Evolutionary conservation across 2,113 vertebrate species (phyloP).

Genomic region (Ondatra zibethicus): DNA sequence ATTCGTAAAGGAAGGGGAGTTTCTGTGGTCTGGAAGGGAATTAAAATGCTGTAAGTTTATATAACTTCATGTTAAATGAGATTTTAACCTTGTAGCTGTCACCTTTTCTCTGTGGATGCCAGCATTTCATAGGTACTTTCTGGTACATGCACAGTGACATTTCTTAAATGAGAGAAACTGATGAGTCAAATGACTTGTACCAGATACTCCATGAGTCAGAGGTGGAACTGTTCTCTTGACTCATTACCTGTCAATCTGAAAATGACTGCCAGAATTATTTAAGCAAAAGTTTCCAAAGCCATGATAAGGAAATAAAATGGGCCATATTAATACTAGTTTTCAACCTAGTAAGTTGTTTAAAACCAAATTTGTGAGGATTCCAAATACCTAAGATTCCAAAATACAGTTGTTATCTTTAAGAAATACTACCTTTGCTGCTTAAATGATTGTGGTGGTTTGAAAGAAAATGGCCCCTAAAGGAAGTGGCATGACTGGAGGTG

Average conservation of each 20-base stretch:
- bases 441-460: not conserved
- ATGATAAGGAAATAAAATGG: slow-evolving; percentile 8
- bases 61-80: slow-evolving; percentile 37
- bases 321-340: slow-evolving; percentile 21
- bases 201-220: slow-evolving; percentile 55
- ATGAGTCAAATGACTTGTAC: slow-evolving; percentile 50
- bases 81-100: not conserved
- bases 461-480: not conserved
- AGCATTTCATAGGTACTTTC: slow-evolving; percentile 37
- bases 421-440: not conserved
- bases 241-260: slow-evolving; percentile 48
- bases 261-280: slow-evolving; percentile 48
- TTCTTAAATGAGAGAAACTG: slow-evolving; percentile 52
- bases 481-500: not conserved
- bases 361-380: not conserved
- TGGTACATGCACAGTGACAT: slow-evolving; percentile 23
- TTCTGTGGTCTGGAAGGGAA: slow-evolving; percentile 16
- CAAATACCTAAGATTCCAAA: slow-evolving; percentile 27
- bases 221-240: slow-evolving; percentile 8
- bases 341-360: slow-evolving; percentile 1
- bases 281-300: slow-evolving; percentile 31
- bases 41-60: slow-evolving; percentile 42
- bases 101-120: slow-evolving; percentile 2
- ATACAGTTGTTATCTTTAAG: not conserved
- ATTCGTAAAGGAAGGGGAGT: not conserved